phyloP scores from a whole-genome alignment of 2,888 invertebrate species.

The Thera britannica region DNA sequence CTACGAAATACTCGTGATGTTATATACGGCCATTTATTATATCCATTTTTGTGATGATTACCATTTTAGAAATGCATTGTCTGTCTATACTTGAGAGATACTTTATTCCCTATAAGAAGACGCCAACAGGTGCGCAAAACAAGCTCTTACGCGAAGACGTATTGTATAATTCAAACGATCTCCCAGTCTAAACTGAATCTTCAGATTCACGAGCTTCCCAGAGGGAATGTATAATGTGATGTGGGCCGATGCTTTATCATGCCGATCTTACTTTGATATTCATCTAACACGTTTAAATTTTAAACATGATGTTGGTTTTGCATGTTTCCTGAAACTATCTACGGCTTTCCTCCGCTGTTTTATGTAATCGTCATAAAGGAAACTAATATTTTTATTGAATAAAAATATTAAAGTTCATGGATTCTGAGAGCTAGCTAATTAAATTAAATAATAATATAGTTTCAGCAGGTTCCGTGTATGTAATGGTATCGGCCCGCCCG shows the following conservation, averaged over 20 bases:
- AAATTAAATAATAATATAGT: conserved; percentile 46
- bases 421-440: conserved; percentile 35
- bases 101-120: conserved; percentile 42
- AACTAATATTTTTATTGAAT: neutral
- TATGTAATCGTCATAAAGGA: neutral
- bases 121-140: conserved; percentile 50
- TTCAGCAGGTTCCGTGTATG: conserved; percentile 49
- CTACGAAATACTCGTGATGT: neutral
- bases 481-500: conserved; percentile 64
- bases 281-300: conserved; percentile 27
- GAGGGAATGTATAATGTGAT: conserved; percentile 58
- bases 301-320: conserved; percentile 31
- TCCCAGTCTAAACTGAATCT: conserved; percentile 54
- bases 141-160: conserved; percentile 50
- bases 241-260: conserved; percentile 48
- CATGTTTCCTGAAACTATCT: conserved; percentile 44
- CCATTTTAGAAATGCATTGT: conserved; percentile 35
- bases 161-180: conserved; percentile 59
- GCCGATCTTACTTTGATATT: conserved; percentile 40
- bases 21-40: neutral
- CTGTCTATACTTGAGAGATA: conserved; percentile 35
- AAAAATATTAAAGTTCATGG: neutral
- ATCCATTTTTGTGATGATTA: conserved; percentile 27
- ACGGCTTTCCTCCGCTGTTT: conserved; percentile 31
- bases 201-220: conserved; percentile 50